Percentiles rank a stretch among this genome's conserved stretches.
Conservation (phyloP, 2,113 vertebrate species). For the Hipposideros armiger region DNA sequence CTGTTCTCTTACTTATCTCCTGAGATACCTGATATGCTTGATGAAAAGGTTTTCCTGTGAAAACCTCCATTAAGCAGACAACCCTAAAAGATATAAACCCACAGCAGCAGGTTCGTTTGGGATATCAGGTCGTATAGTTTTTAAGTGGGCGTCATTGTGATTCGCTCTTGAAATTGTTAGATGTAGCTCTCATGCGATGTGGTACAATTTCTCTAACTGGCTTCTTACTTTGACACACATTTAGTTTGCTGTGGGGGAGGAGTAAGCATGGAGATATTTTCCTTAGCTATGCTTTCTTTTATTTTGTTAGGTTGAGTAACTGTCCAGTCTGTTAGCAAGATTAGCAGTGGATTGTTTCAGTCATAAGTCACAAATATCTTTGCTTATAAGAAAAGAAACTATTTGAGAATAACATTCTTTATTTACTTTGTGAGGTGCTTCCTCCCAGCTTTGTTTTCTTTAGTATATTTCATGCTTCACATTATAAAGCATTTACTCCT, state of each 20-base stretch:
- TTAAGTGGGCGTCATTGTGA: not conserved
- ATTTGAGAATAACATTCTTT: not conserved
- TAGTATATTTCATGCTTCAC: not conserved
- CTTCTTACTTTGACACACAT: not conserved
- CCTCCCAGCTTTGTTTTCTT: conserved; percentile 45
- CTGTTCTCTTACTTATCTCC: not conserved
- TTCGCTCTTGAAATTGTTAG: not conserved
- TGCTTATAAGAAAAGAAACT: not conserved
- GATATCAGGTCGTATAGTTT: not conserved
- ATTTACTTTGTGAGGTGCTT: not conserved
- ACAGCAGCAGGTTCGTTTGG: not conserved
- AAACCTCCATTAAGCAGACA: not conserved
- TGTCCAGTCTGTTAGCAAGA: not conserved
- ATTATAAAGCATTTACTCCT: not conserved
- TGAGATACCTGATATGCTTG: not conserved
- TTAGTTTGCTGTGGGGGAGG: not conserved
- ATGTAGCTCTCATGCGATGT: not conserved
- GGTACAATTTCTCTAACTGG: not conserved
- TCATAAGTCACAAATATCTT: conserved; percentile 22
- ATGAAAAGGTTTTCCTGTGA: not conserved
- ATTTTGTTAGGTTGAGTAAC: not conserved
- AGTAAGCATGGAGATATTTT: not conserved
- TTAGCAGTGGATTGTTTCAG: not conserved
- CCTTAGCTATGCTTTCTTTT: not conserved
- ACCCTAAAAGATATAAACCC: not conserved